Base-by-base conservation (phyloP, 2,113 vertebrate species). In the Myodes glareolus region DNA sequence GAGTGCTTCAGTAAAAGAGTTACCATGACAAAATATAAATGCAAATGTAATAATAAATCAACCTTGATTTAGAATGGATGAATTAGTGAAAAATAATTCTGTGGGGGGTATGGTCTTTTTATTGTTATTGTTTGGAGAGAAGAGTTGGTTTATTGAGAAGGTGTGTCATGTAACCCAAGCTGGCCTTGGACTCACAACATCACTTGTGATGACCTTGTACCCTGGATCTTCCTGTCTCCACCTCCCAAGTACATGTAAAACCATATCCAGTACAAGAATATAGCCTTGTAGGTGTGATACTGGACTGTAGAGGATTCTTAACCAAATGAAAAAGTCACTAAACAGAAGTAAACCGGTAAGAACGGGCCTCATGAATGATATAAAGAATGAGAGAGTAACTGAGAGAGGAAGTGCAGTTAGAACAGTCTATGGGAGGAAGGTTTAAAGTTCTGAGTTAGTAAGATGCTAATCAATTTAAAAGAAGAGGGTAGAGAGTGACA, bases 21-120 rank as follows among this genome's bases (percentile, higher is more conserved):
- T 58, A 33, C 11, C 45, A 16, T 33, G 25, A 10, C 31, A 31
- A 68, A 58, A 45, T 33, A 84, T 17, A 50, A 68, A 87, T n/a
- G 47, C 36, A n/a, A 89, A 50, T 63, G 10, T 9, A 72, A 21
- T 61, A 25, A 31, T 19, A 61, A 27, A 76, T 42, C 67, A 75
- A 76, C 19, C 45, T 86, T 92, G 67, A 67, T 70, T 96, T 85
- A 68, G 67, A 88, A 89, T n/a, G 33, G n/a, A 45, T 94, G 29
- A 4, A 27, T 4, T 25, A 31, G 29, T 58, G 13, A 7, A 31
- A 91, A 90, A 86, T 50, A 55, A 7, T 17, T 90, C 21, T 67
- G 9, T 52, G 42, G 78, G 78, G 27, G 31, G 89, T 55, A 16
- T 3, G 39, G 39, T n/a, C 27, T 85, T 78, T 12, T 50, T 87